phyloP scores from a whole-genome alignment of 2,888 invertebrate genomes.

The Microplitis manilae region DNA sequence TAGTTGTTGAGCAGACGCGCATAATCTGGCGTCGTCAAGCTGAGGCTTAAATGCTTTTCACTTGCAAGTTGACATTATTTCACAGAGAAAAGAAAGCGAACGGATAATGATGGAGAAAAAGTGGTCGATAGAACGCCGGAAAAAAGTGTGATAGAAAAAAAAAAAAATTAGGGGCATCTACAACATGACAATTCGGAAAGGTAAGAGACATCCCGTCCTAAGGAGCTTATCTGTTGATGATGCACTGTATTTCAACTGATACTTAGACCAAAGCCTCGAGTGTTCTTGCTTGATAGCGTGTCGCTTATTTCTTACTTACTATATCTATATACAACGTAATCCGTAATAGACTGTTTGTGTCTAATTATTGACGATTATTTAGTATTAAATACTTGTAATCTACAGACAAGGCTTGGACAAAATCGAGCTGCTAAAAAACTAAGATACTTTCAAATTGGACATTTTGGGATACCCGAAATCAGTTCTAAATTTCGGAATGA shows the following conservation, averaged over 20 bases:
- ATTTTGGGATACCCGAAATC: too few species aligned
- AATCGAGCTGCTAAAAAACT: background rate
- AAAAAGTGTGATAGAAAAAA: conserved; percentile 13
- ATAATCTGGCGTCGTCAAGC: conserved; percentile 38
- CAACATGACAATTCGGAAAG: conserved; percentile 53
- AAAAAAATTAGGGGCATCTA: conserved; percentile 49
- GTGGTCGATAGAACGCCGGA: conserved; percentile 37
- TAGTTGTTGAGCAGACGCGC: conserved; percentile 10
- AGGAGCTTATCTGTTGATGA: conserved; percentile 68
- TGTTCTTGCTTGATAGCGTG: conserved; percentile 66
- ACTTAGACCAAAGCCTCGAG: conserved; percentile 54
- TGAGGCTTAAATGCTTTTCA: conserved; percentile 37
- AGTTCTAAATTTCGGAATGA: too few species aligned
- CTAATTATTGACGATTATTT: background rate
- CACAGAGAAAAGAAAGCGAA: conserved; percentile 27
- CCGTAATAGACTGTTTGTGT: background rate
- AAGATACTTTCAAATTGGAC: background rate
- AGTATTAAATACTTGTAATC: background rate
- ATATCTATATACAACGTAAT: background rate
- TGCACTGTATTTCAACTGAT: conserved; percentile 65
- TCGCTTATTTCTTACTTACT: conserved; percentile 55
- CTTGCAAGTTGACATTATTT: conserved; percentile 39
- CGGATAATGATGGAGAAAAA: conserved; percentile 41
- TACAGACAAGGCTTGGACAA: background rate
- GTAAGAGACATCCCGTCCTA: conserved; percentile 56